Evolutionary conservation across 2,888 invertebrate species (phyloP).

Genomic region (Heliconius charithonia): DNA sequence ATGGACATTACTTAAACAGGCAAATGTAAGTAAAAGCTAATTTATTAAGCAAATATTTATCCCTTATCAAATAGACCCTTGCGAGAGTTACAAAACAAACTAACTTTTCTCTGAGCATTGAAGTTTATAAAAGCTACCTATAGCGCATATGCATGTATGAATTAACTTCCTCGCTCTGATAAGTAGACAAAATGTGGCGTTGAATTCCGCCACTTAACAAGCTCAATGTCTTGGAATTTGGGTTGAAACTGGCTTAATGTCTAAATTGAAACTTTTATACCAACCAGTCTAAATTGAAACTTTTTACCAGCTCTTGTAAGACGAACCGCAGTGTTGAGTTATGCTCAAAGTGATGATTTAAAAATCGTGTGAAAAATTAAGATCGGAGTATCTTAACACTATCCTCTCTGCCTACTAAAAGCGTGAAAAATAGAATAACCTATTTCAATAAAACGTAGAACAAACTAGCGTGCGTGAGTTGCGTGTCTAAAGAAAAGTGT

Average conservation of each 20-base stretch:
- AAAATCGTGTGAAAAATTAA: neutral
- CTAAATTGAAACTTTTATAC: too few species aligned
- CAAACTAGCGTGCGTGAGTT: neutral
- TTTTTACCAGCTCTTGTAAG: too few species aligned
- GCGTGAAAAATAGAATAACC: neutral
- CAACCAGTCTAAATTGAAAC: too few species aligned
- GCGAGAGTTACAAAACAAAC: neutral
- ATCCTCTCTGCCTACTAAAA: neutral
- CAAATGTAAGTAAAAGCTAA: constrained; percentile 7
- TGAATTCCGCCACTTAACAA: neutral
- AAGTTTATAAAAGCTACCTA: neutral
- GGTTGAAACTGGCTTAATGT: too few species aligned
- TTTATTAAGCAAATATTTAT: constrained; percentile 20
- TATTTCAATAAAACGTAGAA: neutral
- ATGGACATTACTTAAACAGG: neutral
- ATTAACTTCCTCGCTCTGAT: neutral
- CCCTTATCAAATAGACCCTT: constrained; percentile 5
- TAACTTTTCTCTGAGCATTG: neutral
- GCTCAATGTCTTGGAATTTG: neutral
- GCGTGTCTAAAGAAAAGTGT: neutral
- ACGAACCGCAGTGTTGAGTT: too few species aligned
- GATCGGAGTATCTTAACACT: neutral
- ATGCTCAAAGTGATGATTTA: too few species aligned
- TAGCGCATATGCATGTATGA: neutral
- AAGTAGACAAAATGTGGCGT: neutral